Percentiles rank a stretch among this genome's conserved stretches.
These are phyloP conservation scores for Salvator merianae DNA, from an alignment of 2,113 vertebrate genomes.

Conservation along the genomic window DNA sequence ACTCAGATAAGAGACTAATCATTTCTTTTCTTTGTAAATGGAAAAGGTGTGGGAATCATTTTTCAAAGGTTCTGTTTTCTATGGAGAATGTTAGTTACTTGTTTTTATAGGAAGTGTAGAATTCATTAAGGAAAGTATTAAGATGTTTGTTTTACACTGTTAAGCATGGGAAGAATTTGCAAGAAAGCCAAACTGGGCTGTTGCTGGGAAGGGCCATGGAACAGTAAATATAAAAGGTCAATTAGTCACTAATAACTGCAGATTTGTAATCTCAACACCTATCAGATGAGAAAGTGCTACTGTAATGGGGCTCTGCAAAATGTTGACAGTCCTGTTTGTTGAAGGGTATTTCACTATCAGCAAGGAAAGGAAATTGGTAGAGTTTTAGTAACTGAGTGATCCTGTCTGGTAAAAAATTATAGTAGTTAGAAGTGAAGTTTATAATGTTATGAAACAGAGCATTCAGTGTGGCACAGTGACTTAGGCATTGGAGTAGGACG, in stretches of 20 bases:
- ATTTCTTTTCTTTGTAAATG: constrained; percentile 25
- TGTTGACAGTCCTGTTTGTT: constrained; percentile 18
- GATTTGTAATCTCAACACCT: constrained; percentile 22
- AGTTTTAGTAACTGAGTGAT: constrained; percentile 18
- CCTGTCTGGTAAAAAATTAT: constrained; percentile 9
- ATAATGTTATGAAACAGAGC: neutral
- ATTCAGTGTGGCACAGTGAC: neutral
- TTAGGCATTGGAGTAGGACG: too few relatives aligned
- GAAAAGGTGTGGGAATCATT: constrained; percentile 42
- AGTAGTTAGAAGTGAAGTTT: too few relatives aligned
- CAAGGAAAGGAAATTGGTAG: neutral
- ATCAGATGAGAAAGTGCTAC: constrained; percentile 8
- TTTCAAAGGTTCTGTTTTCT: constrained; percentile 37
- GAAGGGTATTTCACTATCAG: constrained; percentile 20
- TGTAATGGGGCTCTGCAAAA: neutral
- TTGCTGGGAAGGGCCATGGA: constrained; percentile 40
- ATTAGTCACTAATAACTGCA: neutral
- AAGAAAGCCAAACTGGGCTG: constrained; percentile 32
- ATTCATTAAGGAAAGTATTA: constrained; percentile 54
- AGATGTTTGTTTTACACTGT: constrained; percentile 56
- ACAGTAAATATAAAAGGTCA: constrained; percentile 46
- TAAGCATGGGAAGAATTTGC: constrained; percentile 58
- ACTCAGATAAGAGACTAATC: constrained; percentile 20
- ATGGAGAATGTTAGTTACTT: constrained; percentile 57
- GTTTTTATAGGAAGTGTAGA: constrained; percentile 63